Evolutionary conservation across 2,797 vertebrate species (phyloP).

Genomic region (Takifugu rubripes): DNA sequence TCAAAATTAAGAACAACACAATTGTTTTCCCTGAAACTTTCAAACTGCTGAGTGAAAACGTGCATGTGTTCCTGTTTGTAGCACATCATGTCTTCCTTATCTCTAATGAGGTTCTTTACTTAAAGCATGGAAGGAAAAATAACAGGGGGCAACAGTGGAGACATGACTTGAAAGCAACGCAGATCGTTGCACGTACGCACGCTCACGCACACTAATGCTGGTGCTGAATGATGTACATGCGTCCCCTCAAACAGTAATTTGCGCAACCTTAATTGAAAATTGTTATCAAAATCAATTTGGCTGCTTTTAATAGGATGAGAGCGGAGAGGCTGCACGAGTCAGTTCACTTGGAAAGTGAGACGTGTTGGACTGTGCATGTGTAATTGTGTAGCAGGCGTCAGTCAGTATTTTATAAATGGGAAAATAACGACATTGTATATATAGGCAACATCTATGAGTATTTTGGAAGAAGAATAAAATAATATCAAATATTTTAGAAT

Average conservation of each 20-base stretch:
- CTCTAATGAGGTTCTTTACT: conserved; percentile 45
- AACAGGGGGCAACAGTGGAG: conserved; percentile 40
- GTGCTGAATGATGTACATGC: conserved; percentile 55
- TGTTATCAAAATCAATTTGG: conserved; percentile 77
- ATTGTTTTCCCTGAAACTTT: no score
- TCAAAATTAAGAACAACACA: neutral
- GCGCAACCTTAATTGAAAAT: conserved; percentile 71
- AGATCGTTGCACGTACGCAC: conserved; percentile 16
- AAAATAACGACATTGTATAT: no score
- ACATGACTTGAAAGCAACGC: conserved; percentile 45
- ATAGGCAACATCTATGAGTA: no score
- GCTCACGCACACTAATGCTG: no score
- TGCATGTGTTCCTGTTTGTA: conserved; percentile 7
- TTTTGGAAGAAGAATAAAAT: no score
- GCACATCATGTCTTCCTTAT: conserved; percentile 39
- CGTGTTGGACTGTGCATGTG: conserved; percentile 8
- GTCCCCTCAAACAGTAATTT: conserved; percentile 66
- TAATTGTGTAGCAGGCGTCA: conserved; percentile 20
- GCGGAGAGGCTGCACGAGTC: conserved; percentile 50
- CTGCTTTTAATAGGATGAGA: conserved; percentile 70
- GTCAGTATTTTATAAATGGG: neutral
- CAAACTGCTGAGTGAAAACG: neutral
- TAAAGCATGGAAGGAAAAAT: conserved; percentile 45
- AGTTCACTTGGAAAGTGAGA: conserved; percentile 45
- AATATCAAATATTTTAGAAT: no score